Evolutionary conservation across 2,113 vertebrate species (phyloP), one percentile per base, ranked within the genome.

Genomic region (Chloropsis hardwickii): DNA sequence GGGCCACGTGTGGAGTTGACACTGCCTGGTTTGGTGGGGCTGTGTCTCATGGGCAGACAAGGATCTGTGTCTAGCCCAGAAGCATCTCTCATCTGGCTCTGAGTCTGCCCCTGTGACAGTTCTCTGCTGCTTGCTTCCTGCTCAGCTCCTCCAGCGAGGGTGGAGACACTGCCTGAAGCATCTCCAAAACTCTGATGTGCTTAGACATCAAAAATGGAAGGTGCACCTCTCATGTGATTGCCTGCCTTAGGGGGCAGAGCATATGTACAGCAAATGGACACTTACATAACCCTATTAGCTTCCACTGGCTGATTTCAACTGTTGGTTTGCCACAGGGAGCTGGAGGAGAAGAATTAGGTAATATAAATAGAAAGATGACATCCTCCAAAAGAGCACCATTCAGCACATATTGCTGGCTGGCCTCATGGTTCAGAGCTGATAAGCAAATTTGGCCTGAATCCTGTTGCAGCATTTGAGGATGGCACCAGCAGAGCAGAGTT

Each of bases 291-390:
- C 86, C 86, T 81, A 2, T 96, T 84, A 90, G 80, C 83, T 90
- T 79, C 15, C 11, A 11, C 80, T 72, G 40, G 42, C 6, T 93
- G 94, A 64, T 61, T 92, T 74, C 82, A 51, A 60, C 92, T 86
- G 93, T 86, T 90, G 90, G 76, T 71, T 97, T 96, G 95, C 95
- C 88, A 94, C 50, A 12, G 94, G 93, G 94, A 74, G 69, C 33
- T 86, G 86, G 71, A 81, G 74, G 70, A 93, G 88, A 86, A 80
- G 95, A 95, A 93, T 95, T 61, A 50, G 90, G 82, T 57, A 74
- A 71, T 81, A 93, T 92, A 96, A 95, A 96, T 92, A 96, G 95
- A 61, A 94, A 65, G 92, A 90, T 91, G 92, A 95, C 96, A 88
- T 95, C 93, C 95, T 96, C 79, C 35, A 14, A 20, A 94, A 83